Evolutionary conservation across 2,888 invertebrate genomes (phyloP).

Genomic region (Polyommatus icarus): DNA sequence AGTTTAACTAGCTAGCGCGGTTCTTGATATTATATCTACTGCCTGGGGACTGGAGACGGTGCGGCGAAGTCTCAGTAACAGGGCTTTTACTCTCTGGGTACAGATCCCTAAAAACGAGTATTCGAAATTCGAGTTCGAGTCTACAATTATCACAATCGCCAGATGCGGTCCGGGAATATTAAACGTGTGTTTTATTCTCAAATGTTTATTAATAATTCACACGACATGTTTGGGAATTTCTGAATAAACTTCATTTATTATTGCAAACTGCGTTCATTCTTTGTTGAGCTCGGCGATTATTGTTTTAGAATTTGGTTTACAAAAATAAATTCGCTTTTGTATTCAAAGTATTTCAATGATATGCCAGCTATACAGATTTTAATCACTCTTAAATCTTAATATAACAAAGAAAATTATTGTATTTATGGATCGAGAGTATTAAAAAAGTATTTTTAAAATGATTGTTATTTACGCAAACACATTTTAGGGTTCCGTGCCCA

Average conservation of each 20-base stretch:
- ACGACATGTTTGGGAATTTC: conserved; percentile 1
- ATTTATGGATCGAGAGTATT: background rate
- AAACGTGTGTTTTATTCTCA: conserved; percentile 1
- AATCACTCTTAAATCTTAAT: background rate
- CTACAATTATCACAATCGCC: conserved; percentile 4
- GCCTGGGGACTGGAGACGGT: background rate
- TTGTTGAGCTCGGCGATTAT: background rate
- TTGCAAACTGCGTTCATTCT: background rate
- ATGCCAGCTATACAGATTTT: background rate
- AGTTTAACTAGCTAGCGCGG: too few relatives aligned
- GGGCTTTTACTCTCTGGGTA: background rate
- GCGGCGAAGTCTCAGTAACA: background rate
- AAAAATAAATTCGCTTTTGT: background rate
- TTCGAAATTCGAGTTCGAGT: background rate
- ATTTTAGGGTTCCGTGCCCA: too few relatives aligned
- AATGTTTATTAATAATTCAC: background rate
- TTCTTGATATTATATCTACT: too few relatives aligned
- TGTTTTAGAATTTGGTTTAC: background rate
- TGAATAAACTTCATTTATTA: conserved; percentile 10
- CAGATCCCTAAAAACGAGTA: background rate
- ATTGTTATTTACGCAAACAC: too few relatives aligned
- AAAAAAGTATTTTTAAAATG: background rate
- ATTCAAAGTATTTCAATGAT: background rate
- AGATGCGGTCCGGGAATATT: conserved; percentile 15
- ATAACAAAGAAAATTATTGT: background rate